Percentiles rank a stretch among this genome's conserved stretches.
phyloP scores from a whole-genome alignment of 1,140 invertebrate species.

The Oscheius sp. region DNA sequence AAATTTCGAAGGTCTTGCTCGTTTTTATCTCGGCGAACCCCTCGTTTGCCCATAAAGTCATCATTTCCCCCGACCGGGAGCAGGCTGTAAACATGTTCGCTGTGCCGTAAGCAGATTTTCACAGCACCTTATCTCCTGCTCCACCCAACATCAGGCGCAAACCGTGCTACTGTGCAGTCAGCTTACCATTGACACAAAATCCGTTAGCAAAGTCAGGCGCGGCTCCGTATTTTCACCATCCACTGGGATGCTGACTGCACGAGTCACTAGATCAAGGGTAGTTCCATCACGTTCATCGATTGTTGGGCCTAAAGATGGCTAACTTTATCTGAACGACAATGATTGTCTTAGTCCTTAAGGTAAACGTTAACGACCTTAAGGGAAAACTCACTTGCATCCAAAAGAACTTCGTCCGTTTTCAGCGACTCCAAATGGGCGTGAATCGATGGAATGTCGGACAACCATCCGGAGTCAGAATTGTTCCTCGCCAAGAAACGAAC shows the following conservation, averaged over 20 bases:
- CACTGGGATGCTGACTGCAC: slow-evolving; percentile 14
- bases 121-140: no score
- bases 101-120: no score
- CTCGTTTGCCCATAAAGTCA: no score
- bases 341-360: not conserved
- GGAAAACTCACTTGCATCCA: slow-evolving; percentile 2
- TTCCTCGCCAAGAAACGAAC: slow-evolving; percentile 15
- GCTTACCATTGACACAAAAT: slow-evolving; percentile 31
- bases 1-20: no score
- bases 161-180: no score
- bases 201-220: slow-evolving; percentile 31
- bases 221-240: not conserved
- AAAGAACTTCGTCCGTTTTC: slow-evolving; percentile 11
- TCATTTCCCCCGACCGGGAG: no score
- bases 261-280: slow-evolving; percentile 11
- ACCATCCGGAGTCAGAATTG: slow-evolving; percentile 19
- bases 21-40: no score
- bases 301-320: not conserved
- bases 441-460: not conserved
- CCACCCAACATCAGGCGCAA: no score
- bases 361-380: not conserved
- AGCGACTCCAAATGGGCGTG: not conserved
- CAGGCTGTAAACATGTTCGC: no score
- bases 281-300: slow-evolving; percentile 16
- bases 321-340: not conserved